Base-by-base conservation (phyloP, 1,140 invertebrate species). In the Trichogramma pretiosum region DNA sequence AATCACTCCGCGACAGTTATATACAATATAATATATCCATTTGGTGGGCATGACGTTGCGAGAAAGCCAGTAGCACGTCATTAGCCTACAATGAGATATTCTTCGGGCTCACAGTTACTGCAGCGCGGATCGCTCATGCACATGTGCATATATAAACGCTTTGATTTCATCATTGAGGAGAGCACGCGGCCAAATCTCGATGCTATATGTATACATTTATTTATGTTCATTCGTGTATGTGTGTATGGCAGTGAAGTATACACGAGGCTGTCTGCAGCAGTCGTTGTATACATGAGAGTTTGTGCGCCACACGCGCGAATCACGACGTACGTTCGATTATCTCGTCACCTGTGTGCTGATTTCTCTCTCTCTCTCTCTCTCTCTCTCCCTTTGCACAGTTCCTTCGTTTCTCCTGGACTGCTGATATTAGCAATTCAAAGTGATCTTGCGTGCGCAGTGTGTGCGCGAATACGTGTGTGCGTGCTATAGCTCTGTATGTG, bases 371-470 rank as follows among this genome's bases (percentile, higher is more conserved):
- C n/a, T n/a, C n/a, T n/a, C n/a, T n/a, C n/a, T n/a, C n/a, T n/a
- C n/a, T n/a, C n/a, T n/a, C n/a, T n/a, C n/a, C n/a, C n/a, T n/a
- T n/a, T n/a, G n/a, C n/a, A n/a, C n/a, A n/a, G n/a, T n/a, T n/a
- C n/a, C n/a, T n/a, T n/a, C n/a, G n/a, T n/a, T n/a, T n/a, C n/a
- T n/a, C n/a, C n/a, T n/a, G 26, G 13, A 13, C 26, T 5, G 24
- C 34, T 28, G n/a, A 26, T 14, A 48, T 49, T 49, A 49, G 47
- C 47, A 49, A 49, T 49, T 49, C 47, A 49, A 49, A 49, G 38
- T 40, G 24, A 43, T 49, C 39, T 43, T 26, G 40, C 34, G 43
- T 5, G 16, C 18, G 38, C 16, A n/a, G 5, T 34, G 33, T 11
- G 13, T 34, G 7, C 26, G 26, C 26, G 26, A 9, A 13, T 28